Evolutionary conservation across 2,888 invertebrate genomes (phyloP), one percentile per base, ranked within the genome.

Genomic region (Drosophila mettleri): DNA sequence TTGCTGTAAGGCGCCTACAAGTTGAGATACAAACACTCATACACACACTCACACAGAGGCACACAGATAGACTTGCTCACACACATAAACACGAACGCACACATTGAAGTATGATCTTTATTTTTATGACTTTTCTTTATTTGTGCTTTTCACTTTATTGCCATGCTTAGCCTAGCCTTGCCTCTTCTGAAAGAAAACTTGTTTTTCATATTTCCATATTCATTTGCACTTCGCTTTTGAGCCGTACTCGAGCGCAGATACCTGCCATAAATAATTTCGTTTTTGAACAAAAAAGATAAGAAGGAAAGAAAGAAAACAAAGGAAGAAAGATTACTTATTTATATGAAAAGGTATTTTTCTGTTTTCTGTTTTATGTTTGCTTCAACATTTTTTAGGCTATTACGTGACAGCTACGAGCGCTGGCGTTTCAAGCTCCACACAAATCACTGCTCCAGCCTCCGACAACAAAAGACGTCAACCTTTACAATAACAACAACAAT

Each of bases 171-270:
- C 52, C 46, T 27, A 48, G 39, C 52, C 38, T 45, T 27, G 43
- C 43, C 43, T 45, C 24, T 5, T 10, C 43, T 45, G 16, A 63
- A 69, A 54, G 70, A 66, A 88, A 84, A 84, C 84, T 66, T 69
- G 84, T 88, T 84, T 81, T 84, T 71, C 86, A 79, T 81, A 83
- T 83, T 79, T 79, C 71, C 83, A 84, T 88, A 77, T 66, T 69
- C 74, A 76, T 74, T 79, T 71, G 76, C 74, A 86, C 70, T 72
- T 86, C 33, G 65, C 55, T 61, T 65, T 70, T 69, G 52, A 54
- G 48, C 51, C 12, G 36, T 45, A 27, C 20, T 41, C 53, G 16
- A 33, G 31, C n/a, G 31, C 24, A 27, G 31, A 61, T 67, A 66
- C 38, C 58, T 62, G 27, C 64, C 41, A 52, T 36, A 63, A 55